A percentile compares a stretch with the other conserved stretches of the same genome.
Evolutionary conservation across 2,888 invertebrate genomes (phyloP).

Genomic region (Empis livida): DNA sequence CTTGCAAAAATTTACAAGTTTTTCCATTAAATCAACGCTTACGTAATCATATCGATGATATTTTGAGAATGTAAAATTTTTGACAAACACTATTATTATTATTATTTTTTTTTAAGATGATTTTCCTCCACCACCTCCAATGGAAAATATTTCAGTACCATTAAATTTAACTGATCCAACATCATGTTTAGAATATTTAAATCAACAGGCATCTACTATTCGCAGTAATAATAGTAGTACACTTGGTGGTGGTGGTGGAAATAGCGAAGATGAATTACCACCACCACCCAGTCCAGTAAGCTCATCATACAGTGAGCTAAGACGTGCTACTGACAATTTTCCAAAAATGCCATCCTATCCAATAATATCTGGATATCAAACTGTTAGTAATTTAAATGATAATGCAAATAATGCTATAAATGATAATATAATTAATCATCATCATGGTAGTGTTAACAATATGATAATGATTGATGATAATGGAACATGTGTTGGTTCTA

Average conservation of each 20-base stretch:
- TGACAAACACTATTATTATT: no score
- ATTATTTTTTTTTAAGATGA: conserved; percentile 27
- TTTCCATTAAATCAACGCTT: no score
- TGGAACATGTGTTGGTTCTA: background rate
- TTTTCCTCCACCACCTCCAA: conserved; percentile 49
- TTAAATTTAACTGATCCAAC: conserved; percentile 36
- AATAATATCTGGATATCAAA: background rate
- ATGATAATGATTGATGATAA: no score
- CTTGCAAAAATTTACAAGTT: no score
- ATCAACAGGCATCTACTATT: conserved; percentile 2
- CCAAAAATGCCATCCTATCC: conserved; percentile 25
- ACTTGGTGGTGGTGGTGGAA: background rate
- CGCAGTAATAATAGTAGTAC: background rate
- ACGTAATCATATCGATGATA: no score
- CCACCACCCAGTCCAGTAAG: conserved; percentile 84
- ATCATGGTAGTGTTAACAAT: no score
- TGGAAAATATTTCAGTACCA: conserved; percentile 37
- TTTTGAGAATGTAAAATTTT: no score
- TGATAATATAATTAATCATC: background rate
- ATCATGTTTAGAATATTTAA: conserved; percentile 27
- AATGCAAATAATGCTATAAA: background rate
- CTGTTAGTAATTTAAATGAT: background rate
- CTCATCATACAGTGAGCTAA: conserved; percentile 78
- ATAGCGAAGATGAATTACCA: conserved; percentile 49
- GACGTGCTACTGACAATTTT: conserved; percentile 60